phyloP scores from a whole-genome alignment of 2,888 invertebrate species.

The Lomographa bimaculata region DNA sequence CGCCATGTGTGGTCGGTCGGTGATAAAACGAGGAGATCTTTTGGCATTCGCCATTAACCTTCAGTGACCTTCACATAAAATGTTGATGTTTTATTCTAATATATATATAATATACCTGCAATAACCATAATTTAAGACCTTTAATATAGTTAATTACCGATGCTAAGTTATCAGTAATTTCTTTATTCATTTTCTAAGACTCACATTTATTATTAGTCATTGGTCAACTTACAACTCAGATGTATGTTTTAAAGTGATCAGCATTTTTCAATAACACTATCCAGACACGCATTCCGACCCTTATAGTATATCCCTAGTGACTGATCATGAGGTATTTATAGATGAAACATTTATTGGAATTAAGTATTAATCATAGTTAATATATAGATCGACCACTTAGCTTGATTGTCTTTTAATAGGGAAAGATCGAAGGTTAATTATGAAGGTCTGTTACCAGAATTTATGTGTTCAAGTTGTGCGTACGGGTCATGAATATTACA shows the following conservation, averaged over 20 bases:
- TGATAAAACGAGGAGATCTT: no score
- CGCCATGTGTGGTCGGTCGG: conserved; percentile 16
- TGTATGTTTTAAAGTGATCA: conserved; percentile 8
- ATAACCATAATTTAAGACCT: no score
- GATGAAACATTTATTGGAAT: conserved; percentile 32
- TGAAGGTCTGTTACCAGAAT: no score
- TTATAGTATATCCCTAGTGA: conserved; percentile 12
- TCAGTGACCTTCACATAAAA: no score
- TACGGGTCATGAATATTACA: no score
- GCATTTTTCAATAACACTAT: conserved; percentile 30
- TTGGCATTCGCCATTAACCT: not conserved
- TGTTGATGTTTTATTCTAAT: no score
- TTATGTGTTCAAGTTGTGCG: no score
- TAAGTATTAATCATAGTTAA: conserved; percentile 13
- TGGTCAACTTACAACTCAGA: not conserved
- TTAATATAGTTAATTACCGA: no score
- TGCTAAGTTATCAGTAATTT: no score
- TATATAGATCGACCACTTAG: conserved; percentile 29
- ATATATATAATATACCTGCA: no score
- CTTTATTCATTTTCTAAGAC: no score
- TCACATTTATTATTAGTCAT: not conserved
- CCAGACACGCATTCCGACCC: conserved; percentile 31
- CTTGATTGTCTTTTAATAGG: conserved; percentile 43
- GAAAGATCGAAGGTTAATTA: conserved; percentile 18
- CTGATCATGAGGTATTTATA: conserved; percentile 42